Conservation (phyloP, 2,888 invertebrate genomes). For the Myopa testacea region DNA sequence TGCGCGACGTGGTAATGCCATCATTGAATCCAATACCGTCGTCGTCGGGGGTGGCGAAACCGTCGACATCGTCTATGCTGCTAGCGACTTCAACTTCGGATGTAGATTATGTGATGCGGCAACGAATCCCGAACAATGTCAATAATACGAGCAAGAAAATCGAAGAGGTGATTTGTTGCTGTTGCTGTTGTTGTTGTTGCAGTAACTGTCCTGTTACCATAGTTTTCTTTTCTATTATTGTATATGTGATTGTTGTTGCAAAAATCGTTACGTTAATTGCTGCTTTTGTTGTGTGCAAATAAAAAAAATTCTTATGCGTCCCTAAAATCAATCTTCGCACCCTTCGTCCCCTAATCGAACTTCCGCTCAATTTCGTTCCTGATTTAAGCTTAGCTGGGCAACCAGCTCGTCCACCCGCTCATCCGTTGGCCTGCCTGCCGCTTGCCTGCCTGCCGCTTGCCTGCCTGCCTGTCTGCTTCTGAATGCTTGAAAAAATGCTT, state of each 20-base stretch:
- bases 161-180: not conserved
- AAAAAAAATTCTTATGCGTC: not conserved
- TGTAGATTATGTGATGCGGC: not conserved
- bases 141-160: not conserved
- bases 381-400: not conserved
- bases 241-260: not conserved
- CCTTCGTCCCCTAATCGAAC: conserved; percentile 9
- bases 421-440: not conserved
- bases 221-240: not conserved
- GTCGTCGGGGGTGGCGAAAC: not conserved
- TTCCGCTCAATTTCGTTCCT: not conserved
- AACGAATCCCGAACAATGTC: not conserved
- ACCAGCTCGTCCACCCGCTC: not conserved
- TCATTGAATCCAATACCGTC: too few species aligned
- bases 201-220: not conserved
- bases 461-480: not conserved
- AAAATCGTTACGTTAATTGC: not conserved
- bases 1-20: too few species aligned
- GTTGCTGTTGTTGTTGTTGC: not conserved
- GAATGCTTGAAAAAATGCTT: too few species aligned
- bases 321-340: not conserved
- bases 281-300: not conserved
- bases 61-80: not conserved
- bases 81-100: not conserved
- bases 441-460: too few species aligned